phyloP scores from a whole-genome alignment of 1,140 invertebrate genomes.

The Tetragnatha versicolor region DNA sequence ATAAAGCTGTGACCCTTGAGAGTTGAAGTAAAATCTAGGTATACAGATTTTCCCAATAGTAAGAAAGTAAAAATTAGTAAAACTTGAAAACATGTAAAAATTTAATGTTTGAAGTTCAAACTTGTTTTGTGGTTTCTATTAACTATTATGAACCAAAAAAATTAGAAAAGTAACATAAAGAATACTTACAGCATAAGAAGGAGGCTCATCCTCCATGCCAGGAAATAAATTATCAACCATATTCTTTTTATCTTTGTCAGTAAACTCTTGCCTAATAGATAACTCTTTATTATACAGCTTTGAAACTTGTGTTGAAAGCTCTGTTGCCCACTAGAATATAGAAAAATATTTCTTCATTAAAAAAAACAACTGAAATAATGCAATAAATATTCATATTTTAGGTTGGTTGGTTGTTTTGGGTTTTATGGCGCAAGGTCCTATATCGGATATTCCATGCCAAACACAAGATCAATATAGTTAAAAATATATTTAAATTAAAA shows the following conservation, averaged over 20 bases:
- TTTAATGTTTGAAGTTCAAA: background rate
- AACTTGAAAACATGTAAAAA: background rate
- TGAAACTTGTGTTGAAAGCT: slow-evolving; percentile 76
- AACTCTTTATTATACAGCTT: slow-evolving; percentile 81
- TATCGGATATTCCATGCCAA: too few species aligned
- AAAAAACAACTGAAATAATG: slow-evolving; percentile 1
- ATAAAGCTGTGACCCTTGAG: background rate
- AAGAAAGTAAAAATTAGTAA: background rate
- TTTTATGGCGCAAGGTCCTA: too few species aligned
- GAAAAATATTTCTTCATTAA: slow-evolving; percentile 1
- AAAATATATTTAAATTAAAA: too few species aligned
- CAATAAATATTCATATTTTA: too few species aligned
- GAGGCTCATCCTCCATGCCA: slow-evolving; percentile 85
- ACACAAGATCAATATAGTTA: too few species aligned
- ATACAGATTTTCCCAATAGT: background rate
- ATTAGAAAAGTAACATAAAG: too few species aligned
- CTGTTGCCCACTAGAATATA: slow-evolving; percentile 66
- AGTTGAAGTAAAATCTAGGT: background rate
- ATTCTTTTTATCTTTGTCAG: slow-evolving; percentile 79
- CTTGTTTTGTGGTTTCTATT: too few species aligned
- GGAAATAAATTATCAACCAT: slow-evolving; percentile 86
- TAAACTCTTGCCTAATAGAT: slow-evolving; percentile 75
- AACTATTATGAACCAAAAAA: too few species aligned
- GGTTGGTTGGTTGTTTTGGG: too few species aligned
- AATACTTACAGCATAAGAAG: slow-evolving; percentile 74